Percentiles rank a stretch among this genome's conserved stretches.
phyloP scores from a whole-genome alignment of 2,113 vertebrate genomes.

The Guaruba guarouba region DNA sequence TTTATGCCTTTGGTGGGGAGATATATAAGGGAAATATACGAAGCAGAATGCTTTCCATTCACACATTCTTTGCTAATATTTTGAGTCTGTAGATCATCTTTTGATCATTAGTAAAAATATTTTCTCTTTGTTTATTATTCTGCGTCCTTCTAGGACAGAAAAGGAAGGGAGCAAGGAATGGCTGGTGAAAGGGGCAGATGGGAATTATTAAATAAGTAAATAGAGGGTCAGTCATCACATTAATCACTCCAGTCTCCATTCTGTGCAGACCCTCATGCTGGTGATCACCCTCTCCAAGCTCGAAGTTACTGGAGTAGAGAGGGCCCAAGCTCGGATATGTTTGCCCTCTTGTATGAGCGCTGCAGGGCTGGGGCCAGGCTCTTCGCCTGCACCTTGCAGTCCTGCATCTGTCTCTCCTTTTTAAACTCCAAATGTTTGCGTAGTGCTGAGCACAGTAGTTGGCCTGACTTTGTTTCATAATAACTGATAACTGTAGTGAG shows the following conservation, averaged over 20 bases:
- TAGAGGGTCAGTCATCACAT: not conserved
- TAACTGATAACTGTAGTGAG: not conserved
- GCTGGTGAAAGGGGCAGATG: not conserved
- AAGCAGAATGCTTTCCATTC: not conserved
- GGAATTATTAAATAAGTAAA: constrained; percentile 41
- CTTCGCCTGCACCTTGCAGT: not conserved
- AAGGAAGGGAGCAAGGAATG: not conserved
- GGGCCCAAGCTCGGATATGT: rapidly evolving
- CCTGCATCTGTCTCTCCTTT: not conserved
- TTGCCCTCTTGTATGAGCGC: not conserved
- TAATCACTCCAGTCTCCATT: not conserved
- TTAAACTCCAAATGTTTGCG: not conserved
- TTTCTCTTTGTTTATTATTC: constrained; percentile 46
- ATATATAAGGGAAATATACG: not conserved
- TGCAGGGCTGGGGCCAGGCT: not conserved
- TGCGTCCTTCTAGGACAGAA: not conserved
- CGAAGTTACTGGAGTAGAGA: not conserved
- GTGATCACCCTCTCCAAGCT: not conserved
- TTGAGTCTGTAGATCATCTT: not conserved
- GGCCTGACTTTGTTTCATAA: not conserved
- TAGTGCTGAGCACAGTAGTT: rapidly evolving
- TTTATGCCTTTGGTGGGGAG: not conserved
- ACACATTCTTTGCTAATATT: not conserved
- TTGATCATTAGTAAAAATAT: constrained; percentile 18
- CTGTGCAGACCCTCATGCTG: not conserved